Base-by-base conservation (phyloP, 1,140 invertebrate species). In the Bombus confusus region DNA sequence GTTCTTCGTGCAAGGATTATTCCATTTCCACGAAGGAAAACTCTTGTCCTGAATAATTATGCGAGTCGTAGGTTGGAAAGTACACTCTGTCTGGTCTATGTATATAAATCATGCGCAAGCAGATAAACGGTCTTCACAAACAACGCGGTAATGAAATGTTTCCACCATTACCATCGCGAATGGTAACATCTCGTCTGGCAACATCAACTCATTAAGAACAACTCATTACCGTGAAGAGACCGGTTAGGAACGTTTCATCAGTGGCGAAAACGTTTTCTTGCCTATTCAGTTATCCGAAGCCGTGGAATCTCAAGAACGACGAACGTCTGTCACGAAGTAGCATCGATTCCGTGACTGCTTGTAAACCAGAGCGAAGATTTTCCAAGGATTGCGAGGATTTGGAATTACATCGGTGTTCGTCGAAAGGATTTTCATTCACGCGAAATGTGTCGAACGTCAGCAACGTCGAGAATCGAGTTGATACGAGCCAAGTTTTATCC, bases 131-230 rank as follows among this genome's bases (percentile, higher is more conserved):
- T 76, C 41, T 87, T 43, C 82, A 18, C 88, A 90, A 87, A 86
- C 81, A 88, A 66, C 59, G 47, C 79, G 73, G 79, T 89, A 91
- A 91, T 86, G 89, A 91, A 91, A 91, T 83, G 89, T 89, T 88
- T 52, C 80, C 64, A 72, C 52, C 59, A 85, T 88, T 82, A 75
- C 87, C 71, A 69, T 69, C 69, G 66, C 57, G 77, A 84, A 64
- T 85, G 76, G 82, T 47, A 47, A 47, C 47, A 80, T 76, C 47
- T 52, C 47, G 83, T 69, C 37, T 68, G 80, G 31, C 71, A 85
- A 80, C 73, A 79, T 88, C 88, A 84, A 87, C 87, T 90, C 87
- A 85, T 90, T 91, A 88, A 84, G 87, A 59, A 83, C 78, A 57
- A 87, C 83, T 88, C 87, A 86, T 90, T 91, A 91, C 72, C 66